These are phyloP conservation scores for Sphinx pinastri DNA, from an alignment of 2,888 invertebrate species.

Conservation along the genomic window DNA sequence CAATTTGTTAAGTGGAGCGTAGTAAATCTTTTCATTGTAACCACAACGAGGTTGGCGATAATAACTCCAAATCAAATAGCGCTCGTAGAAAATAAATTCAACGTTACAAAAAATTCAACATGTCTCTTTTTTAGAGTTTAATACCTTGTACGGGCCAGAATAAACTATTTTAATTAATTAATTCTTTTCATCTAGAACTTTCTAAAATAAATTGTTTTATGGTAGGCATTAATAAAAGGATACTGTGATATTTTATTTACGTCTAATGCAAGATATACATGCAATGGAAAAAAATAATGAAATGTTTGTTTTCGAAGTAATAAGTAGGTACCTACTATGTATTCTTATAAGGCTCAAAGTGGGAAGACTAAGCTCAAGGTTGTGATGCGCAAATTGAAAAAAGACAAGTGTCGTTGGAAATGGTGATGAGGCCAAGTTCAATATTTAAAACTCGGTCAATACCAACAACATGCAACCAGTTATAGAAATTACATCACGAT, in stretches of 20 bases:
- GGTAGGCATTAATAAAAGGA: too few species aligned
- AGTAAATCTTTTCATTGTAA: conserved; percentile 32
- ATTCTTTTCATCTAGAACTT: too few species aligned
- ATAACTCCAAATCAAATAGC: conserved; percentile 1
- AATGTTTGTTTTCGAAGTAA: too few species aligned
- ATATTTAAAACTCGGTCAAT: conserved; percentile 49
- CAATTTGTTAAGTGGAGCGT: conserved; percentile 39
- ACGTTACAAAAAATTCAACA: neutral
- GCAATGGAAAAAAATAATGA: too few species aligned
- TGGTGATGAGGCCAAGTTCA: conserved; percentile 46
- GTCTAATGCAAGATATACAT: too few species aligned
- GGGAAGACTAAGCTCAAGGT: conserved; percentile 5
- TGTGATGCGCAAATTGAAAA: conserved; percentile 9
- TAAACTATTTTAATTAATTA: too few species aligned
- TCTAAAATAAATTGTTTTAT: too few species aligned
- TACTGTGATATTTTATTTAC: too few species aligned
- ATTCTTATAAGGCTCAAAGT: neutral
- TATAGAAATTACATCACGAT: neutral
- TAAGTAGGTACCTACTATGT: too few species aligned
- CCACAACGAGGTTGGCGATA: conserved; percentile 1
- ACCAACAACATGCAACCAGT: conserved; percentile 38
- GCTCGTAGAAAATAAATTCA: conserved; percentile 7
- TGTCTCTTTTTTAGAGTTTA: too few species aligned
- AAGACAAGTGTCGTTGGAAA: neutral
- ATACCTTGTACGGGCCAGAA: too few species aligned